Evolutionary conservation across 2,113 vertebrate genomes (phyloP).

Genomic region (Cryptoleucopteryx plumbea): DNA sequence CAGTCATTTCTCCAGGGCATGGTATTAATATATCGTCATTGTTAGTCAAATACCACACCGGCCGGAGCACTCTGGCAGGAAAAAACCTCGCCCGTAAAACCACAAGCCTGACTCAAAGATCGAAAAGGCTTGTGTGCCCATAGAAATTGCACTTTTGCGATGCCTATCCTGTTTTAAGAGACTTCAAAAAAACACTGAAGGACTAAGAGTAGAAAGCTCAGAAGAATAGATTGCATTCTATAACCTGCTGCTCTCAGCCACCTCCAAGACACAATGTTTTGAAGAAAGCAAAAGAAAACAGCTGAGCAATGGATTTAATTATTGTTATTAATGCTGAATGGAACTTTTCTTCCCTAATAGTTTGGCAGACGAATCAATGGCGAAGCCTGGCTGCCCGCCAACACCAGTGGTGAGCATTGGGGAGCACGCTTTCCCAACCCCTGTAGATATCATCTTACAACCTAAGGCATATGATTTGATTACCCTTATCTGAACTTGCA

Average conservation of each 20-base stretch:
- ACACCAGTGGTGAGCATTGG: background rate
- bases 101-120: background rate
- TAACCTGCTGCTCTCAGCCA: background rate
- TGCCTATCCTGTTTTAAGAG: background rate
- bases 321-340: background rate
- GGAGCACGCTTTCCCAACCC: background rate
- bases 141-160: background rate
- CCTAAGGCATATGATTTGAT: background rate
- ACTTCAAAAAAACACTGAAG: background rate
- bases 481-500: background rate
- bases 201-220: background rate
- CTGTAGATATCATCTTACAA: background rate
- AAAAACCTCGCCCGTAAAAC: background rate
- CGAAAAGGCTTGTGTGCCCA: background rate
- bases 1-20: conserved; percentile 11
- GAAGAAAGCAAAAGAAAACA: background rate
- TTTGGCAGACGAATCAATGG: background rate
- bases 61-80: background rate
- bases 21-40: background rate
- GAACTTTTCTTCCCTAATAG: background rate
- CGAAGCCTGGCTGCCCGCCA: background rate
- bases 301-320: background rate
- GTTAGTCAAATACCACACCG: background rate
- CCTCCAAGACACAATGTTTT: background rate
- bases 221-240: background rate